These are phyloP conservation scores for Synanthedon vespiformis DNA, from an alignment of 2,888 invertebrate genomes.

Conservation along the genomic window DNA sequence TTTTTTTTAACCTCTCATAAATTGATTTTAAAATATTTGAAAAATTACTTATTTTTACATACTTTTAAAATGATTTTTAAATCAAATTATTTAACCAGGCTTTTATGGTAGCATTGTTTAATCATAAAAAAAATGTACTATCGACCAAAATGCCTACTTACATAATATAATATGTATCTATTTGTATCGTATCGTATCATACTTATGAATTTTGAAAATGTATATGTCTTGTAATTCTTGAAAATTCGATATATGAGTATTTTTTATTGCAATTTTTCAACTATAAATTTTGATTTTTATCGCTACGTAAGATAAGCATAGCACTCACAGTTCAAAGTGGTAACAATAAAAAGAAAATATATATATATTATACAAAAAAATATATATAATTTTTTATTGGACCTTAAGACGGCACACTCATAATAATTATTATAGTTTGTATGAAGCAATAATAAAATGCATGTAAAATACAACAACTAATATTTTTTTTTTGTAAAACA, in stretches of 20 bases:
- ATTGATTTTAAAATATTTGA: too few species aligned
- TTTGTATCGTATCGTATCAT: constrained; percentile 16
- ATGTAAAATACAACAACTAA: constrained; percentile 25
- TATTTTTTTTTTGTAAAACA: too few species aligned
- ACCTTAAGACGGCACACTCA: constrained; percentile 15
- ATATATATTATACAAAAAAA: neutral
- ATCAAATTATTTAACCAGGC: too few species aligned
- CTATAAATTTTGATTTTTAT: too few species aligned
- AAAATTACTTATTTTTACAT: too few species aligned
- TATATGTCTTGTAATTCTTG: neutral
- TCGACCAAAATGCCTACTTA: constrained; percentile 3
- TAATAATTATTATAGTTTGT: constrained; percentile 6
- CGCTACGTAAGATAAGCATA: neutral
- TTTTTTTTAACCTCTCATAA: too few species aligned
- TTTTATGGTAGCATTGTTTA: too few species aligned
- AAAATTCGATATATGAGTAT: neutral
- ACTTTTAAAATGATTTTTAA: too few species aligned
- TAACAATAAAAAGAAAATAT: neutral
- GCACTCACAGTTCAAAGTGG: neutral
- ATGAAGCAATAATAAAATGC: constrained; percentile 10
- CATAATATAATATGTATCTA: constrained; percentile 10
- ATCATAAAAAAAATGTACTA: neutral
- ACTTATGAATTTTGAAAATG: constrained; percentile 7
- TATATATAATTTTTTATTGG: neutral
- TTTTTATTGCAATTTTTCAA: too few species aligned